A percentile compares a stretch with the other conserved stretches of the same genome.
Conservation (phyloP, 2,888 invertebrate genomes). For the Frankliniella intonsa region DNA sequence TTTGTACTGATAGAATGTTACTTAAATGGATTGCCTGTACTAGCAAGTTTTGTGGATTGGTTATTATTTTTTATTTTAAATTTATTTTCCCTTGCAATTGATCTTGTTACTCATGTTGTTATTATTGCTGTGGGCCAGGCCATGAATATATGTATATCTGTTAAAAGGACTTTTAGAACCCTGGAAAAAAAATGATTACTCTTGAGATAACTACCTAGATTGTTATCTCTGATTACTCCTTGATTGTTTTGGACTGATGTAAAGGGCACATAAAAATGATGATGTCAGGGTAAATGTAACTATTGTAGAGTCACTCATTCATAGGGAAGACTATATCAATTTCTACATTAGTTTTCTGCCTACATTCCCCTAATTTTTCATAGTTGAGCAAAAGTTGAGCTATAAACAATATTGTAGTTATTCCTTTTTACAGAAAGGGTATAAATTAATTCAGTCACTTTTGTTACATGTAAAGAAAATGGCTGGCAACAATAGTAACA, state of each 20-base stretch:
- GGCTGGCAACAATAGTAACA: too few species aligned
- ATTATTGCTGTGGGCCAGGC: too few species aligned
- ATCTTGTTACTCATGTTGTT: too few species aligned
- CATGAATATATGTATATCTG: too few species aligned
- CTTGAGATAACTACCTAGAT: neutral
- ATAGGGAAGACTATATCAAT: neutral
- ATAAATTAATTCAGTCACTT: too few species aligned
- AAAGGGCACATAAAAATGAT: neutral
- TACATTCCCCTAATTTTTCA: neutral
- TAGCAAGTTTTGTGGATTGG: neutral
- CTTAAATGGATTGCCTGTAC: neutral
- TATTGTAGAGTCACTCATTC: neutral
- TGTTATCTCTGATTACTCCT: neutral
- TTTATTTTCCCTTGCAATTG: neutral
- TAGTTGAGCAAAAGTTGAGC: neutral
- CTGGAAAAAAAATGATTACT: neutral
- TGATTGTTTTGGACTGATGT: slow-evolving; percentile 13
- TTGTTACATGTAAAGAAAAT: too few species aligned
- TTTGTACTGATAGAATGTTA: slow-evolving; percentile 6
- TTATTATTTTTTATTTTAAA: neutral
- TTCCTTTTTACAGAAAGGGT: too few species aligned
- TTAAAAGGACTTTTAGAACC: neutral
- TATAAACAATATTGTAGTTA: too few species aligned
- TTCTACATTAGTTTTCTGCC: neutral
- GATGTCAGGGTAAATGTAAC: slow-evolving; percentile 6